Evolutionary conservation across 2,113 vertebrate genomes (phyloP), one percentile per base, ranked within the genome.

Genomic region (Microtus ochrogaster): DNA sequence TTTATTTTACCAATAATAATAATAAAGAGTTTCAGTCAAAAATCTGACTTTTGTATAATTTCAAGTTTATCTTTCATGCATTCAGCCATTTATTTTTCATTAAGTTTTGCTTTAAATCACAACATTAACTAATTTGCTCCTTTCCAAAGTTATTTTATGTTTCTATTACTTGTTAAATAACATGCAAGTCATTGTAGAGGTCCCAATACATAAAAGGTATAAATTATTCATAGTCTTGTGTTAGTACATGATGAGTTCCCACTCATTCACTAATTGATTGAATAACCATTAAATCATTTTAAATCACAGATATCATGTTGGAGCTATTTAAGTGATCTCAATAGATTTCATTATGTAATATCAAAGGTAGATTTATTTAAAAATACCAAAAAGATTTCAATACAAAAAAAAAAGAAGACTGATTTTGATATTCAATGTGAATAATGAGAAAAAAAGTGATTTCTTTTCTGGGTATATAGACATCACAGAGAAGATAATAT

Each of bases 71-170:
- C 19, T 0, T 55, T 90, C 86, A 65, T 76, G 1, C 13, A 39
- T 68, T 73, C 66, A 65, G 28, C 24, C 4, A 70, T 78, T 4
- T 13, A 47, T 4, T 30, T 91, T 92, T 22, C 19, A 66, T 61
- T 36, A 63, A 17, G 4, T n/a, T 85, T 58, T 86, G 14, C 92
- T 19, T 5, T 6, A 7, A 33, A 74, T 79, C 16, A 81, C 2
- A 83, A 7, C 5, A 74, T 49, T 85, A 68, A 49, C 17, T 61
- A 89, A 89, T 74, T 74, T 81, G 3, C 52, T 58, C 26, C 2
- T 63, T 30, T 36, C 88, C 24, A 89, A 93, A 72, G 92, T 95
- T 88, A 87, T 84, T 89, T 92, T 61, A 30, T 92, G 39, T 1
- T 7, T 4, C 4, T 52, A 44, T 49, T 74, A 58, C 79, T 7